phyloP scores from a whole-genome alignment of 1,140 invertebrate genomes.

The Eupeodes corollae region DNA sequence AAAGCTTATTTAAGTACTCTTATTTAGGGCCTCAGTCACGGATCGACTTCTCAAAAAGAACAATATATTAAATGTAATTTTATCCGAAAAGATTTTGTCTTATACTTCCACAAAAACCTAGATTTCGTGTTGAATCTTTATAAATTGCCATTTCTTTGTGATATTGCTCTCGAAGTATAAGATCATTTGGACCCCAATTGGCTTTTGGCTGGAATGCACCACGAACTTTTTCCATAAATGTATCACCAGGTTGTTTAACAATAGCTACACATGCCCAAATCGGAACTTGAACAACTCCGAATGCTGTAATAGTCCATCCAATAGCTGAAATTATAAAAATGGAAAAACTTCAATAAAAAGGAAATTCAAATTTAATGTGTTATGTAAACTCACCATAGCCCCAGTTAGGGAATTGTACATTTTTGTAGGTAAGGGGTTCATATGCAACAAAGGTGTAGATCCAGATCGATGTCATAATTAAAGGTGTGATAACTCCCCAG shows the following conservation, averaged over 20 bases:
- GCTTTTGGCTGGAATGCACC: slow-evolving; percentile 38
- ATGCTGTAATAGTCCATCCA: slow-evolving; percentile 45
- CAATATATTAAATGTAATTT: not conserved
- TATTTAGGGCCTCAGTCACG: not conserved
- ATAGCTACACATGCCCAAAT: slow-evolving; percentile 44
- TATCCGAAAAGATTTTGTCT: slow-evolving; percentile 26
- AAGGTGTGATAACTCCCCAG: slow-evolving; percentile 66
- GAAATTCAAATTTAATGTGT: not conserved
- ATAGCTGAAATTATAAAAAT: slow-evolving; percentile 25
- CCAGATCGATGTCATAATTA: slow-evolving; percentile 54
- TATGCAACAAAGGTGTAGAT: slow-evolving; percentile 50
- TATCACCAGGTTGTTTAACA: slow-evolving; percentile 31
- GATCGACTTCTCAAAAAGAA: not conserved
- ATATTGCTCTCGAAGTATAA: slow-evolving; percentile 26
- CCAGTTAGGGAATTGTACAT: slow-evolving; percentile 37
- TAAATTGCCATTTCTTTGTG: slow-evolving; percentile 27
- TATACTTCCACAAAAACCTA: slow-evolving; percentile 23
- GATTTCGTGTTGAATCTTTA: slow-evolving; percentile 11
- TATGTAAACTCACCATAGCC: slow-evolving; percentile 37
- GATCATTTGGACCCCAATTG: slow-evolving; percentile 44
- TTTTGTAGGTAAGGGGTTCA: slow-evolving; percentile 42
- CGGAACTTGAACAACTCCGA: slow-evolving; percentile 46
- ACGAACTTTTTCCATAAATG: slow-evolving; percentile 36
- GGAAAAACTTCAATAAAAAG: not conserved
- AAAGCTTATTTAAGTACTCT: not conserved